phyloP scores from a whole-genome alignment of 2,113 vertebrate species.

The Pyrgilauda ruficollis region DNA sequence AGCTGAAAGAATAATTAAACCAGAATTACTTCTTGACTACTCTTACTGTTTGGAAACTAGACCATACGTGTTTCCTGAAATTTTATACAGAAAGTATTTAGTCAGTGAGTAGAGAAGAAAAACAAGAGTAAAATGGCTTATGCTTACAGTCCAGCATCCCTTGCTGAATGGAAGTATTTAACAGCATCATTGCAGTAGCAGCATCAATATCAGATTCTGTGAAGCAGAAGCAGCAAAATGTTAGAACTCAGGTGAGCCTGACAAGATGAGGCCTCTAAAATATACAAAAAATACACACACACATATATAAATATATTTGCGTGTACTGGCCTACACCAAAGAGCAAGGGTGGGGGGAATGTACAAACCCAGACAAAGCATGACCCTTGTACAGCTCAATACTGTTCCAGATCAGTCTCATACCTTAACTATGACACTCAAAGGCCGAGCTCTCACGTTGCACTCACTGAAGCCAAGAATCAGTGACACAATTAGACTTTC shows the following conservation, averaged over 20 bases:
- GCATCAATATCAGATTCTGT: conserved; percentile 98
- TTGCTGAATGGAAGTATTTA: conserved; percentile 98
- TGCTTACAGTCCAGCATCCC: conserved; percentile 95
- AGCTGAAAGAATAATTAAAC: not conserved
- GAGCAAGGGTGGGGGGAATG: not conserved
- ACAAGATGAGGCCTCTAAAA: not conserved
- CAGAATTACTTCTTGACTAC: not conserved
- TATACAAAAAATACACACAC: not conserved
- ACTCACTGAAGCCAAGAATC: not conserved
- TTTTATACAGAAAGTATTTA: not conserved
- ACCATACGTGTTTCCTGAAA: not conserved
- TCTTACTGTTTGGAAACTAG: not conserved
- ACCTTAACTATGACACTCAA: not conserved
- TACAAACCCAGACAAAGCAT: not conserved
- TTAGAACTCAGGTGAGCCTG: not conserved
- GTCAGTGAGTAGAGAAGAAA: not conserved
- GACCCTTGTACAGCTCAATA: not conserved
- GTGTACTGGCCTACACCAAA: not conserved
- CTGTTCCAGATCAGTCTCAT: not conserved
- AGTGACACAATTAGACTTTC: not conserved
- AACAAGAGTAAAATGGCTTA: not conserved
- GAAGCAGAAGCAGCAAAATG: conserved; percentile 61
- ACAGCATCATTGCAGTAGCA: conserved; percentile 99
- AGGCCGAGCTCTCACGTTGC: not conserved
- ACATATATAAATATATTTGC: not conserved